Percentiles rank a stretch among this genome's conserved stretches.
Conservation (phyloP, 1,140 invertebrate species). For the Amyelois transitella region DNA sequence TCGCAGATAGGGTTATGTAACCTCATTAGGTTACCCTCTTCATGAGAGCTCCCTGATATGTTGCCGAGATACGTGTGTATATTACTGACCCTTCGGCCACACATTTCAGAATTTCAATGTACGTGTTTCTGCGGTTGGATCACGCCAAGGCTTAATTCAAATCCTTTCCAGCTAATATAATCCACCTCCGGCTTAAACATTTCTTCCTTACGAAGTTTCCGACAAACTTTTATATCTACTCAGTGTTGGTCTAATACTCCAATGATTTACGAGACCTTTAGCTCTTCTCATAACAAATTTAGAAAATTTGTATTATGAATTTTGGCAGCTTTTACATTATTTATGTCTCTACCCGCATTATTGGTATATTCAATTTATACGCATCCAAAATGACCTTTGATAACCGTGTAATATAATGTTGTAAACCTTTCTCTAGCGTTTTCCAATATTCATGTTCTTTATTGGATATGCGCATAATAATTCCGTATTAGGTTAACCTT, state of each 20-base stretch:
- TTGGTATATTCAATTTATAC: not conserved
- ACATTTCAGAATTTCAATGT: conserved; percentile 24
- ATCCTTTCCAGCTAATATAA: conserved; percentile 10
- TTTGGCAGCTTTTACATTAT: not conserved
- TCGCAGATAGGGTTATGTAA: conserved; percentile 37
- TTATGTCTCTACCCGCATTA: not conserved
- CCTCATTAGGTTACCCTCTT: conserved; percentile 46
- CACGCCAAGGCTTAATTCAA: conserved; percentile 9
- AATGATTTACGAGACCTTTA: not conserved
- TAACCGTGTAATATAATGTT: not conserved
- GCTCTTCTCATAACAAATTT: not conserved
- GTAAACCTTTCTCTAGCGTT: not conserved
- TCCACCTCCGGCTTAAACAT: not conserved
- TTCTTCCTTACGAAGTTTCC: not conserved
- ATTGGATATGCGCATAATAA: not conserved
- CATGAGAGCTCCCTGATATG: conserved; percentile 41
- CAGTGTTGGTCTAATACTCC: not conserved
- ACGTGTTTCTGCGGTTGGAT: conserved; percentile 6
- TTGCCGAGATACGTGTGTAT: conserved; percentile 44
- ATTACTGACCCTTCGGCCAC: conserved; percentile 26
- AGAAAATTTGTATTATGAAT: not conserved
- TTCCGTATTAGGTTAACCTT: not conserved
- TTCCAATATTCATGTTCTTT: not conserved
- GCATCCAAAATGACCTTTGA: not conserved
- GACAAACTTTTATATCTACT: not conserved